Percentiles rank a stretch among this genome's conserved stretches.
Evolutionary conservation across 2,113 vertebrate species (phyloP).

Genomic region (Psettodes erumei): DNA sequence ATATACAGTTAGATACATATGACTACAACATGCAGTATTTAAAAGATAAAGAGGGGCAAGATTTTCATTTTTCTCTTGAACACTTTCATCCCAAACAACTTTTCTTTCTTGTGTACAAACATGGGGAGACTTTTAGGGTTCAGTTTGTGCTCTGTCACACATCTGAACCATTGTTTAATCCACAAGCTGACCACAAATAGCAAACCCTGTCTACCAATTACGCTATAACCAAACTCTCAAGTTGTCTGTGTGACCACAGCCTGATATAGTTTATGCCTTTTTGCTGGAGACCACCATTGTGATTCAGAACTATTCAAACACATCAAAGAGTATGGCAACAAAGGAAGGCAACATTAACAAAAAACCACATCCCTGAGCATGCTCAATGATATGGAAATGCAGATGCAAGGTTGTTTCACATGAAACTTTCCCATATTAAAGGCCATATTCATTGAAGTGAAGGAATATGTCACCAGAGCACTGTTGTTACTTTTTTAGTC

Average conservation of each 20-base stretch:
- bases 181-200: conserved; percentile 19
- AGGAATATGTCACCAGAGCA: not conserved
- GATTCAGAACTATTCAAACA: conserved; percentile 7
- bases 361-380: not conserved
- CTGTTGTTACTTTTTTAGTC: not conserved
- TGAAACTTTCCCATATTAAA: not conserved
- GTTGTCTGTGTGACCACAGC: conserved; percentile 3
- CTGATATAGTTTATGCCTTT: conserved; percentile 37
- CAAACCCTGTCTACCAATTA: conserved; percentile 14
- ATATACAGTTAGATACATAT: conserved; percentile 23
- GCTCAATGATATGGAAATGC: not conserved
- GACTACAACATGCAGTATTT: not conserved
- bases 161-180: conserved; percentile 8
- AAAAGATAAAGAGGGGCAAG: not conserved
- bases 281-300: conserved; percentile 9
- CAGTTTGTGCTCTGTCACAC: not conserved
- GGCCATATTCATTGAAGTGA: not conserved
- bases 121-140: conserved; percentile 20
- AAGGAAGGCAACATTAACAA: conserved; percentile 9
- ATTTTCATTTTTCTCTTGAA: too few relatives aligned
- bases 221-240: conserved; percentile 12
- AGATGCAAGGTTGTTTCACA: not conserved
- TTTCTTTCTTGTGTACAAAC: not conserved
- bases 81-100: not conserved
- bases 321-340: not conserved